Base-by-base conservation (phyloP, 1,140 invertebrate genomes). In the Yoshiicerus persimilis region DNA sequence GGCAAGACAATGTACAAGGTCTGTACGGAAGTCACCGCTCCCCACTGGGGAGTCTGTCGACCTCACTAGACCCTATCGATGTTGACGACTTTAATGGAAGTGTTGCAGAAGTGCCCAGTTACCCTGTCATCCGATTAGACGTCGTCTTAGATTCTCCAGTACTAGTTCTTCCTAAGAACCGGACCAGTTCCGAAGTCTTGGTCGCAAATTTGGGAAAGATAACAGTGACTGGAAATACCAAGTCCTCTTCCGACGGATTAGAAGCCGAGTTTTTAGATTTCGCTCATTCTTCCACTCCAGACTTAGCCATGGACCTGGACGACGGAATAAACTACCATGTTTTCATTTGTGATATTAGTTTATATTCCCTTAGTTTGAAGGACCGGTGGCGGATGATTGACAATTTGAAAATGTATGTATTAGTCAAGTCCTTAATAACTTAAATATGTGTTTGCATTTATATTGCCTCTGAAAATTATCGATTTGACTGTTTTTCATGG, bases 131-230 rank as follows among this genome's bases (percentile, higher is more conserved):
- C 4, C 66, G 92, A 39, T 89, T 95, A 6, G 93, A 96, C 92
- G 93, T 98, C 86, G 94, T 97, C 64, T 93, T 99, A 83, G 96
- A 98, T 91, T 98, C 96, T 88, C 98, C 98, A 1, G 96, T 99
- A 32, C 94, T 99, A 75, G 96, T 98, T 36, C 92, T 99, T 75
- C 97, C 98, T 0, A 93, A 96, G 86, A 94, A 95, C 9, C 94
- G 95, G n/a, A 94, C 94, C 34, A 98, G 97, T 92, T 91, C 94
- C 23, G 95, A 97, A 91, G 97, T 98, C 27, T 94, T 98, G 83
- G 96, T 99, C 20, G 97, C 96, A n/a, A 97, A 98, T 93, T 94
- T 99, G 77, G 98, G 98, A 38, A 96, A 96, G 91, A 98, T 99
- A 91, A 95, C 95, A 30, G 93, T 98, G 4, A 92, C 91, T 86